These are phyloP conservation scores for Mugil cephalus DNA, from an alignment of 2,113 vertebrate genomes.

Conservation along the genomic window DNA sequence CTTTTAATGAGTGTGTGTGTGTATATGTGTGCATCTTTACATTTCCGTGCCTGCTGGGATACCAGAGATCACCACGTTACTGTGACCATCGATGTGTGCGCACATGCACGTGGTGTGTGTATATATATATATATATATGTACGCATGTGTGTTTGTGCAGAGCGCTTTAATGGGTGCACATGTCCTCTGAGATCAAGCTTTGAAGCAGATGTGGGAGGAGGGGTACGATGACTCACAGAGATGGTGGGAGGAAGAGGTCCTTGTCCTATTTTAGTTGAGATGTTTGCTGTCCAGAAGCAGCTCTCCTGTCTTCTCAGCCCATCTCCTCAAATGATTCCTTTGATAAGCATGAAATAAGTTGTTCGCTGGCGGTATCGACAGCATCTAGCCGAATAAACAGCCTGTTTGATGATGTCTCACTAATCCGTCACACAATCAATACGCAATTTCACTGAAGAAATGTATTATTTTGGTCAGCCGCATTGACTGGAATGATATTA, in stretches of 20 bases:
- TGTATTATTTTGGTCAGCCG: neutral
- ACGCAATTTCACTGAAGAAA: slow-evolving; percentile 33
- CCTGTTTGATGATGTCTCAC: neutral
- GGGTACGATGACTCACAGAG: slow-evolving; percentile 67
- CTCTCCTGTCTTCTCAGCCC: slow-evolving; percentile 1
- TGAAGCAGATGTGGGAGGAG: slow-evolving; percentile 59
- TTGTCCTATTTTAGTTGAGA: slow-evolving; percentile 52
- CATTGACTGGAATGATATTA: no score
- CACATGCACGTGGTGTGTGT: neutral
- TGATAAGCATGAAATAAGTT: neutral
- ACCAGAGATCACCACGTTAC: neutral
- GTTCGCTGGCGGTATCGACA: neutral
- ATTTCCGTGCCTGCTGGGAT: slow-evolving; percentile 3
- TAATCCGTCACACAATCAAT: slow-evolving; percentile 32
- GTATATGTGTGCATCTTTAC: neutral
- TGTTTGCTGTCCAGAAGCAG: slow-evolving; percentile 27
- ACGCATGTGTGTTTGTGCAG: slow-evolving; percentile 2
- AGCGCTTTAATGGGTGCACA: slow-evolving; percentile 25
- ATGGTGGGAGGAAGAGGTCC: slow-evolving; percentile 58
- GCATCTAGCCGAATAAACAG: slow-evolving; percentile 5
- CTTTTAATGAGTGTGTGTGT: neutral
- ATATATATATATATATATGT: neutral
- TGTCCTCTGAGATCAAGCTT: slow-evolving; percentile 37
- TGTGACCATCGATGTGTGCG: neutral
- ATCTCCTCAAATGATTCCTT: neutral